Percentiles rank a stretch among this genome's conserved stretches.
Conservation (phyloP, 2,888 invertebrate species). For the Thalpophila matura region DNA sequence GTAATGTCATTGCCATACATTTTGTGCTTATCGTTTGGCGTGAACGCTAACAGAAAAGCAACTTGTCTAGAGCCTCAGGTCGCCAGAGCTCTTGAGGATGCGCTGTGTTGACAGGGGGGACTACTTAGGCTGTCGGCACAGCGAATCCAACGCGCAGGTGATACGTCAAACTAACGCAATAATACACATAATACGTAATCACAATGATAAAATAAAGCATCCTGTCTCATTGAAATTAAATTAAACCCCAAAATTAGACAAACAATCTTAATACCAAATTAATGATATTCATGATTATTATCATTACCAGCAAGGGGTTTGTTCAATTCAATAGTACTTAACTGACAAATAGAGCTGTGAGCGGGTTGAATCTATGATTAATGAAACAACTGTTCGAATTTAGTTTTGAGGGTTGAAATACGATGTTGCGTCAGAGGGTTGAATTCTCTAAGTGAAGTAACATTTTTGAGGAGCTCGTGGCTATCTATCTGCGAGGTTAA, state of each 20-base stretch:
- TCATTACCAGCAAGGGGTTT: slow-evolving; percentile 12
- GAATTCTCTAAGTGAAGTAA: background rate
- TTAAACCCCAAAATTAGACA: slow-evolving; percentile 31
- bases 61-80: too few relatives aligned
- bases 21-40: too few relatives aligned
- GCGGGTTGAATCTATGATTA: slow-evolving; percentile 30
- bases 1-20: too few relatives aligned
- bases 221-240: background rate
- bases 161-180: too few relatives aligned
- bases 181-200: too few relatives aligned
- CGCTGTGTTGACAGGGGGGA: too few relatives aligned
- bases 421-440: background rate
- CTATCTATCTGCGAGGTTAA: too few relatives aligned
- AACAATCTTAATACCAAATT: slow-evolving; percentile 22
- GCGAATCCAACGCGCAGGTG: too few relatives aligned
- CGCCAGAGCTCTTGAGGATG: too few relatives aligned
- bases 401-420: slow-evolving; percentile 29
- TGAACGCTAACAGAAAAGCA: too few relatives aligned
- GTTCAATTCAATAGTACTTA: slow-evolving; percentile 15
- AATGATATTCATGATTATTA: slow-evolving; percentile 17
- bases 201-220: background rate
- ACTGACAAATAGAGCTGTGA: slow-evolving; percentile 20
- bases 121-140: too few relatives aligned
- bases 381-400: slow-evolving; percentile 20
- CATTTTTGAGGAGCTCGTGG: too few relatives aligned